Base-by-base conservation (phyloP, 2,797 vertebrate genomes). In the Siniperca undulata region DNA sequence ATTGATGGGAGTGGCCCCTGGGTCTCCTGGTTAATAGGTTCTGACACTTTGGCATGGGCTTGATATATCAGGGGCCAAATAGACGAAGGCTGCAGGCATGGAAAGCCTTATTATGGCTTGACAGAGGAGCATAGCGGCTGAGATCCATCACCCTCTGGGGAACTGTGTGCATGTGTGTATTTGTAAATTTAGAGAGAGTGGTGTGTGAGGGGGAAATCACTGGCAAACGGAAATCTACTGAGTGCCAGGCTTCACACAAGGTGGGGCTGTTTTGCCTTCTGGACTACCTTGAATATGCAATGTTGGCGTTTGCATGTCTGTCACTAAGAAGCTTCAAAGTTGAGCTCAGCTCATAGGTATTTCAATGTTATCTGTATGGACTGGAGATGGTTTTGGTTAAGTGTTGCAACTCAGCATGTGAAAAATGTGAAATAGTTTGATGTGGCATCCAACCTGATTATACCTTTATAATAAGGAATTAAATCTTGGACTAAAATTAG, bases 51-150 rank as follows among this genome's bases (percentile, higher is more conserved):
- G 72, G 84, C 83, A 85, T 56, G 78, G 83, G 70, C 60, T 91
- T 91, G 90, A 94, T 88, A 84, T 90, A 94, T 93, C 92, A 86
- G 81, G 56, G 84, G 84, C 84, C 83, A 86, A 91, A 86, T 66
- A 81, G 83, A 84, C 27, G 68, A 85, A 76, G 74, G 87, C 89
- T 87, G 81, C 86, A 84, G 88, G 90, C 91, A 86, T 81, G 75
- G 71, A 81, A 88, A 83, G 86, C 79, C 89, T 90, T 89, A 91
- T 92, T 91, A 88, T 74, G 77, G 68, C 19, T 78, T 90, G 89
- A 92, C 87, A 87, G 86, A 91, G 69, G 70, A 76, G 84, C 81
- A 73, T 40, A 86, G 83, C 58, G 36, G 77, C 73, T 56, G 75
- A 90, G 82, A 93, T 92, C 85, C 87, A 93, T 92, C 88, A 93